Percentiles rank a stretch among this genome's conserved stretches.
phyloP scores from a whole-genome alignment of 1,140 invertebrate species.

The Lordiphosa collinella region DNA sequence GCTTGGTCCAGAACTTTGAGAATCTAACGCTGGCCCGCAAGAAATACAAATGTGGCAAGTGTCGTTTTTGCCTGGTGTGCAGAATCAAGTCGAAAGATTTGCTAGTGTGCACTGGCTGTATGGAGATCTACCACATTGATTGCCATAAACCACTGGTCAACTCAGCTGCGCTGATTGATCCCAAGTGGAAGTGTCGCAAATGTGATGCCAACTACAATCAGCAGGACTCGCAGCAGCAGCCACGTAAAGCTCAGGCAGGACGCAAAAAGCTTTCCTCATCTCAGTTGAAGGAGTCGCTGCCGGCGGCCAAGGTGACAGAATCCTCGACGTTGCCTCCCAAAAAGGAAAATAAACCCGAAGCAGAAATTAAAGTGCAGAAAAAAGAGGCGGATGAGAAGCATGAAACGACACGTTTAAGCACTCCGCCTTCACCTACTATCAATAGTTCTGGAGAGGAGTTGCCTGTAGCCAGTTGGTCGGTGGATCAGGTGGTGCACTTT shows the following conservation, averaged over 20 bases:
- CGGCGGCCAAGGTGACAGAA: background rate
- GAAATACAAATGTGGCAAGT: slow-evolving; percentile 51
- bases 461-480: slow-evolving; percentile 45
- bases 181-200: slow-evolving; percentile 56
- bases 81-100: slow-evolving; percentile 8
- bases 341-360: background rate
- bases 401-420: background rate
- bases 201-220: slow-evolving; percentile 25
- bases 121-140: slow-evolving; percentile 42
- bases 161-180: slow-evolving; percentile 5
- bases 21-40: slow-evolving; percentile 43
- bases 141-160: slow-evolving; percentile 53
- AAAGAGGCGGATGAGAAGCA: background rate
- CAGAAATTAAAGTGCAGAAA: background rate
- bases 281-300: background rate
- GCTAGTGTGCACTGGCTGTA: slow-evolving; percentile 43
- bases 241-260: slow-evolving; percentile 35
- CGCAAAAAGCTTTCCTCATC: slow-evolving; percentile 51
- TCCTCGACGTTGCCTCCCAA: background rate
- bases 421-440: too few relatives aligned
- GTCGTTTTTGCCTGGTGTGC: slow-evolving; percentile 45
- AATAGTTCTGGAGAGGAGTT: background rate
- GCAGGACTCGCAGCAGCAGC: background rate
- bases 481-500: slow-evolving; percentile 59
- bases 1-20: slow-evolving; percentile 33